phyloP scores from a whole-genome alignment of 2,113 vertebrate genomes.

The Gallinago undulata region DNA sequence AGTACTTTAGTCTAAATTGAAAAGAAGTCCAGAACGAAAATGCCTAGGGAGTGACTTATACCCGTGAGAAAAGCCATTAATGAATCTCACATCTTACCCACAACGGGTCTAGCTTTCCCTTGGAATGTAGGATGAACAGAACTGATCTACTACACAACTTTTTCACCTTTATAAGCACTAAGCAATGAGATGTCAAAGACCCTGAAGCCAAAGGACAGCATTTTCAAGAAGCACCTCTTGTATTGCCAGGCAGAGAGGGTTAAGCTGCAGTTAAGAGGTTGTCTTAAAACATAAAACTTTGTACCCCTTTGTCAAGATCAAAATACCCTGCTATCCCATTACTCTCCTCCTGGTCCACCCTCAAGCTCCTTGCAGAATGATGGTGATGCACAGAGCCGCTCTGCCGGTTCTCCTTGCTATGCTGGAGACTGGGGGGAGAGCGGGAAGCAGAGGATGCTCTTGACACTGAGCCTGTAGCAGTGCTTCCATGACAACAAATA shows the following conservation, averaged over 20 bases:
- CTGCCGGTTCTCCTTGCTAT: not conserved
- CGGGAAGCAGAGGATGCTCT: not conserved
- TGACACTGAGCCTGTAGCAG: conserved; percentile 43
- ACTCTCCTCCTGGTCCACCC: not conserved
- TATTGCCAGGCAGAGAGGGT: not conserved
- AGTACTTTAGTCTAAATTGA: conserved; percentile 1
- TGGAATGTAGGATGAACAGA: not conserved
- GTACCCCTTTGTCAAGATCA: not conserved
- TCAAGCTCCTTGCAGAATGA: not conserved
- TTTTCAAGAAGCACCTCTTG: not conserved
- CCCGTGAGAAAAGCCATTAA: not conserved
- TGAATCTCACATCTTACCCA: not conserved
- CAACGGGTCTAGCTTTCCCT: not conserved
- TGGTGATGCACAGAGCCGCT: not conserved
- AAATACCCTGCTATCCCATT: not conserved
- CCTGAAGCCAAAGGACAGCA: not conserved
- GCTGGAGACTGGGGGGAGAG: not conserved
- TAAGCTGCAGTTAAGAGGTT: not conserved
- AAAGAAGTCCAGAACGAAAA: not conserved
- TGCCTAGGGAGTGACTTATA: not conserved
- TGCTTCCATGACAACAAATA: conserved; percentile 75
- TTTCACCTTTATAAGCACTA: not conserved
- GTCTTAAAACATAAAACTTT: not conserved
- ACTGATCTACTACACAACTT: not conserved
- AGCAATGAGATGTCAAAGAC: not conserved